These are phyloP conservation scores for Odontomachus brunneus DNA, from an alignment of 1,140 invertebrate species.

Conservation along the genomic window DNA sequence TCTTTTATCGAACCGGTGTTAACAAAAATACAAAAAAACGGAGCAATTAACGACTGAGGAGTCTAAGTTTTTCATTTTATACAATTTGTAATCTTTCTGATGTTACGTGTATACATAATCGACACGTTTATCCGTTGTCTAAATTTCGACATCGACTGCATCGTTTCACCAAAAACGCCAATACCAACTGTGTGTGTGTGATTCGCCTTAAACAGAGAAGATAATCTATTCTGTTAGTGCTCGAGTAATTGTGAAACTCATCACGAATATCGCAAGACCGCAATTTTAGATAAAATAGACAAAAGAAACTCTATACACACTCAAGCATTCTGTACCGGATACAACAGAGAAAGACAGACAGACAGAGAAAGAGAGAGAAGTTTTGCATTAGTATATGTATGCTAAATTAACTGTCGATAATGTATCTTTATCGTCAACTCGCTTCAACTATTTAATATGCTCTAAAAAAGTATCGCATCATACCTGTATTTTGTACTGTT, in stretches of 20 bases:
- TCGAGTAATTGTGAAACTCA: constrained; percentile 49
- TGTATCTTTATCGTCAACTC: constrained; percentile 75
- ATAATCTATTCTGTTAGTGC: constrained; percentile 62
- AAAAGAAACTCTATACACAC: constrained; percentile 36
- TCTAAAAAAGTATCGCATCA: constrained; percentile 46
- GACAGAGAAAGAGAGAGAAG: background rate
- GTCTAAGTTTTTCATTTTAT: background rate
- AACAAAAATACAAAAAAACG: constrained; percentile 17
- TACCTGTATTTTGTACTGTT: constrained; percentile 84
- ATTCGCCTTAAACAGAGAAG: constrained; percentile 45
- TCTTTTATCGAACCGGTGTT: constrained; percentile 27
- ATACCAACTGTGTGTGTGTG: constrained; percentile 52
- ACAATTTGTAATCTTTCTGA: background rate
- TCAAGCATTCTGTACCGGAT: constrained; percentile 38
- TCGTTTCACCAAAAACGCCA: constrained; percentile 42
- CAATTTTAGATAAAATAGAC: constrained; percentile 23
- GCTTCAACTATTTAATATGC: constrained; percentile 57
- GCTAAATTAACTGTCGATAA: constrained; percentile 53
- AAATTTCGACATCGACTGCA: background rate
- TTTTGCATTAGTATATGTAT: constrained; percentile 45
- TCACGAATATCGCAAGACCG: constrained; percentile 39
- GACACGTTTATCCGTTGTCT: background rate
- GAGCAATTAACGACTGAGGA: background rate
- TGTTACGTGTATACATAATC: background rate
- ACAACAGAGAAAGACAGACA: constrained; percentile 7